Evolutionary conservation across 1,140 invertebrate genomes (phyloP).

Genomic region (Lysiphlebus fabarum): DNA sequence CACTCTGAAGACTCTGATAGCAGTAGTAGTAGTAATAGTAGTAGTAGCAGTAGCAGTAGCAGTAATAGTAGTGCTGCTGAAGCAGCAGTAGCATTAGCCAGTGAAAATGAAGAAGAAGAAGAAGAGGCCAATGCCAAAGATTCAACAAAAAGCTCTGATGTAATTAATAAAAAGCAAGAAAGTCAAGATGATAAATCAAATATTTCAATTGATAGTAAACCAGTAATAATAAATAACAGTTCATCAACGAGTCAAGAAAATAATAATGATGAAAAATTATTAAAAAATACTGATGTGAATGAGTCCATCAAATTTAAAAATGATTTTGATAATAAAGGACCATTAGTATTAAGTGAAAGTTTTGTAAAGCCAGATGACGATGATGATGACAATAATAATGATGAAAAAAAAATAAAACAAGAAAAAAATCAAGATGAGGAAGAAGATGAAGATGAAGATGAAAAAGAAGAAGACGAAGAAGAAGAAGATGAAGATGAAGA

Average conservation of each 20-base stretch:
- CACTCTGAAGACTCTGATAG: slow-evolving; percentile 41
- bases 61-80: slow-evolving; percentile 31
- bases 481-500: slow-evolving; percentile 13
- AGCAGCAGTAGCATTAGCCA: slow-evolving; percentile 3
- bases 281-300: slow-evolving; percentile 17
- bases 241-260: background rate
- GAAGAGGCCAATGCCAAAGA: slow-evolving; percentile 7
- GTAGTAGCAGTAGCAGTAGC: slow-evolving; percentile 31
- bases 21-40: slow-evolving; percentile 26
- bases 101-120: slow-evolving; percentile 25
- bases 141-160: background rate
- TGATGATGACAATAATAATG: slow-evolving; percentile 27
- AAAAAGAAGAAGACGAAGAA: slow-evolving; percentile 22
- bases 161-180: background rate
- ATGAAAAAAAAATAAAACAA: slow-evolving; percentile 40
- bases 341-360: slow-evolving; percentile 47
- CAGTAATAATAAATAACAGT: background rate
- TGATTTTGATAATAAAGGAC: slow-evolving; percentile 46
- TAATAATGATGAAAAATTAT: background rate
- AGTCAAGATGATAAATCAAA: background rate
- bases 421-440: slow-evolving; percentile 32
- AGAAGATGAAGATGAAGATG: slow-evolving; percentile 20
- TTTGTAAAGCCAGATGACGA: slow-evolving; percentile 37
- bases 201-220: background rate
- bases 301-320: slow-evolving; percentile 12